A percentile compares a stretch with the other conserved stretches of the same genome.
Evolutionary conservation across 2,797 vertebrate genomes (phyloP).

Genomic region (Enteromius fasciolatus): DNA sequence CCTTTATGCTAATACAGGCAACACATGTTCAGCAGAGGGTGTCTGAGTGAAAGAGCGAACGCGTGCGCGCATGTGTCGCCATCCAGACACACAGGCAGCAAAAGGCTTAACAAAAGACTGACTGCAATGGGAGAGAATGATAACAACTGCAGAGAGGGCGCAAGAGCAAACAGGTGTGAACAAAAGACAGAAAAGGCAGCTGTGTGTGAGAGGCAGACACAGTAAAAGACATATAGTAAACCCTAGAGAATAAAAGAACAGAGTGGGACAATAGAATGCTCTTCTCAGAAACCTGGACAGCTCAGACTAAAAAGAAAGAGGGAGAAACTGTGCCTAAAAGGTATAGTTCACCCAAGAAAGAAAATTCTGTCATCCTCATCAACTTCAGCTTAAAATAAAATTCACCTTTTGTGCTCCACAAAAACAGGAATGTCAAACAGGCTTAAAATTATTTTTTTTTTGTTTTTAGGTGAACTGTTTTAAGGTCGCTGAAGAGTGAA

Average conservation of each 20-base stretch:
- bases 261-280: constrained; percentile 3
- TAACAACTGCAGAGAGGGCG: constrained; percentile 43
- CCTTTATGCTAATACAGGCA: constrained; percentile 71
- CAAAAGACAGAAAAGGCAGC: constrained; percentile 14
- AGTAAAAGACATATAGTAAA: constrained; percentile 8
- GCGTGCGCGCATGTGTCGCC: background rate
- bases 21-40: constrained; percentile 47
- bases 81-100: constrained; percentile 48
- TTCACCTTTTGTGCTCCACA: background rate
- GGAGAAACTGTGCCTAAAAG: background rate
- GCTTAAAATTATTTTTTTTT: background rate
- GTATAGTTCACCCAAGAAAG: background rate
- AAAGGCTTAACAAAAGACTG: constrained; percentile 30
- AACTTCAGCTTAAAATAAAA: background rate
- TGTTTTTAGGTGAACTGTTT: background rate
- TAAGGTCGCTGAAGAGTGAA: background rate
- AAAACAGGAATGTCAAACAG: background rate
- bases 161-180: constrained; percentile 52
- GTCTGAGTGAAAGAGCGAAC: constrained; percentile 21
- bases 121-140: constrained; percentile 33
- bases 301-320: constrained; percentile 5
- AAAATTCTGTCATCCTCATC: background rate
- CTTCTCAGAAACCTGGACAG: constrained; percentile 25
- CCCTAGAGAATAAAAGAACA: constrained; percentile 10
- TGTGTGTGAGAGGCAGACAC: constrained; percentile 28